These are phyloP conservation scores for Cyrtodaria siliqua DNA, from an alignment of 2,888 invertebrate genomes.

Conservation along the genomic window DNA sequence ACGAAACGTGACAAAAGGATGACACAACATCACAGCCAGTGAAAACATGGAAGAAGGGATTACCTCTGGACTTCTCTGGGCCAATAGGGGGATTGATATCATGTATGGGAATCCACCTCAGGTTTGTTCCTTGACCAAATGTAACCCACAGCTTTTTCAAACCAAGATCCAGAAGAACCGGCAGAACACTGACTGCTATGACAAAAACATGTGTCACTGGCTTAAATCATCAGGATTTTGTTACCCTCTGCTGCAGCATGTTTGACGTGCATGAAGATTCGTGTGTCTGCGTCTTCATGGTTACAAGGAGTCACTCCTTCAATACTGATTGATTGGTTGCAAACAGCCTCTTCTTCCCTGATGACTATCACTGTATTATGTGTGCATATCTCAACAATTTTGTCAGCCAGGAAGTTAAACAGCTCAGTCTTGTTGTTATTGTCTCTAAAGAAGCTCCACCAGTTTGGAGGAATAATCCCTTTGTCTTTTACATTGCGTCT, in stretches of 20 bases:
- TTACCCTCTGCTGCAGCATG: slow-evolving; percentile 21
- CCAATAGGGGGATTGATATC: slow-evolving; percentile 48
- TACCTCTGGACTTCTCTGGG: slow-evolving; percentile 51
- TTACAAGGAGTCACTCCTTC: slow-evolving; percentile 14
- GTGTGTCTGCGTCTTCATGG: slow-evolving; percentile 40
- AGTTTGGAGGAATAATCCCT: slow-evolving; percentile 45
- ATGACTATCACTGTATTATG: slow-evolving; percentile 1
- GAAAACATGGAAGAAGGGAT: slow-evolving; percentile 64
- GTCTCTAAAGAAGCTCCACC: slow-evolving; percentile 43
- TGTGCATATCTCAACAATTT: slow-evolving; percentile 12
- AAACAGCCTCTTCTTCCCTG: slow-evolving; percentile 4
- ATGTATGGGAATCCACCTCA: slow-evolving; percentile 62
- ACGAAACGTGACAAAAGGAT: no score
- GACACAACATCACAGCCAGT: slow-evolving; percentile 65
- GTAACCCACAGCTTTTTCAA: slow-evolving; percentile 53
- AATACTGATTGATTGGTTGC: slow-evolving; percentile 5
- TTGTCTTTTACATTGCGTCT: no score
- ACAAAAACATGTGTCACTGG: slow-evolving; percentile 47
- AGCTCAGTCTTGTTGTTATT: slow-evolving; percentile 54
- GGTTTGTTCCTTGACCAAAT: slow-evolving; percentile 14
- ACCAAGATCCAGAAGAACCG: slow-evolving; percentile 23
- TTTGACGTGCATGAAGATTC: slow-evolving; percentile 39
- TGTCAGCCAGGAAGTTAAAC: slow-evolving; percentile 55
- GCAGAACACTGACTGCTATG: slow-evolving; percentile 26
- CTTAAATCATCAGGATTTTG: slow-evolving; percentile 37